Base-by-base conservation (phyloP, 2,888 invertebrate genomes). In the Trichopoda pennipes region DNA sequence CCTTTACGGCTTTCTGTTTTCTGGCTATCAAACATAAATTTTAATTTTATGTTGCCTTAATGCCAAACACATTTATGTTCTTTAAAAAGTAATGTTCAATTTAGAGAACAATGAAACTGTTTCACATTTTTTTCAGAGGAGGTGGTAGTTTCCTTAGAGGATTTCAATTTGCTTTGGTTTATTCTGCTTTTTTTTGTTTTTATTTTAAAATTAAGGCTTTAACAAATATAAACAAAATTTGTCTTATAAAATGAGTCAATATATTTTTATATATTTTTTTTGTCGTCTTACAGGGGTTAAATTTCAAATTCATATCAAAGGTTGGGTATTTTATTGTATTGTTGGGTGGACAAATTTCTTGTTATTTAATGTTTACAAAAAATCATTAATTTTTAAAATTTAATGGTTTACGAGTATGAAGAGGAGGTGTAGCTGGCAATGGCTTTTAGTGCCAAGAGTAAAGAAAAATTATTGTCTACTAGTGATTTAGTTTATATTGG, bases 31-130 rank as follows among this genome's bases (percentile, higher is more conserved):
- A 69, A 69, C 61, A 69, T 76, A 69, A 76, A 69, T 69, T 69
- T 69, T 61, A 76, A n/a, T 69, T 63, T 61, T 12, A 77, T 69
- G 35, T 28, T n/a, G 47, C 8, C 55, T 77, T 77, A 63, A 77
- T 28, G 61, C 61, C 76, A 55, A 19, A 49, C 28, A 16, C 19
- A 38, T 38, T 51, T 49, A 32, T 60, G 32, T 74, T 56, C 12
- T 44, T 21, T 23, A 61, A 61, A 55, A 69, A n/a, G n/a, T 47
- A 32, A 55, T 70, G 38, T 63, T 47, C 28, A 56, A 49, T 77
- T 56, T 49, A 53, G 35, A 38, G 61, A 47, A 69, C 69, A 77
- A 77, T 69, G 77, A 69, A 70, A 55, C 14, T 76, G 63, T 60
- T 75, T 58, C 56, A 68, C 38, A 60, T 38, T 60, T 66, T n/a